These are phyloP conservation scores for Acronicta leporina DNA, from an alignment of 2,888 invertebrate species.

Conservation along the genomic window DNA sequence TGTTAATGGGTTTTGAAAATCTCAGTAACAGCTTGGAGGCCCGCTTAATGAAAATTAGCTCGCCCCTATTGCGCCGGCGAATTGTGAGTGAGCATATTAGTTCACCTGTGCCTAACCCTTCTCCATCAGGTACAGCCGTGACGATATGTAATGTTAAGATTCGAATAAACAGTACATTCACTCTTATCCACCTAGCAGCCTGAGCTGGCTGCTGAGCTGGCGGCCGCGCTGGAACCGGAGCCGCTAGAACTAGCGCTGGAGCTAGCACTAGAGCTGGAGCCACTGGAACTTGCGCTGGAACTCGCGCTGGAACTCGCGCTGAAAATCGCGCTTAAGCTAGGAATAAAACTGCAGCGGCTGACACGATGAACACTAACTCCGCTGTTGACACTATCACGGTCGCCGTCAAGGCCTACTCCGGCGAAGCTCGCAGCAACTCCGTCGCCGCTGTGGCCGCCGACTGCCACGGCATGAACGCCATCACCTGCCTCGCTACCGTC, in stretches of 20 bases:
- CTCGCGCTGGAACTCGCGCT: neutral
- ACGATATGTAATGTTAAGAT: no score
- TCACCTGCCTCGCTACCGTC: constrained; percentile 34
- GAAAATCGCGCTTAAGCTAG: neutral
- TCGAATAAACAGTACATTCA: no score
- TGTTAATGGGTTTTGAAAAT: no score
- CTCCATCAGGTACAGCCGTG: no score
- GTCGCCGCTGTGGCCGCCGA: constrained; percentile 15
- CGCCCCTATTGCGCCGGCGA: no score
- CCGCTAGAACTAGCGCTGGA: neutral
- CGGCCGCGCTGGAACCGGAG: neutral
- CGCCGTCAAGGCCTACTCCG: constrained; percentile 42
- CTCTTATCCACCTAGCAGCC: no score
- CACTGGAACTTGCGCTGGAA: no score
- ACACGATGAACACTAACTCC: neutral
- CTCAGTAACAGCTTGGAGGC: no score
- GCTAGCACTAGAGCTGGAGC: neutral
- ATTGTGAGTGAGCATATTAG: no score
- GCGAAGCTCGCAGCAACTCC: constrained; percentile 20
- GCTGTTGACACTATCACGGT: constrained; percentile 46
- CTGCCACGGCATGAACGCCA: constrained; percentile 37
- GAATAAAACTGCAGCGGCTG: neutral
- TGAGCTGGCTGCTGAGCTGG: neutral
- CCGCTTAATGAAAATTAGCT: no score
- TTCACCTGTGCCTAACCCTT: no score